Evolutionary conservation across 2,888 invertebrate species (phyloP), one percentile per base, ranked within the genome.

Genomic region (Chrysolina oricalcia): DNA sequence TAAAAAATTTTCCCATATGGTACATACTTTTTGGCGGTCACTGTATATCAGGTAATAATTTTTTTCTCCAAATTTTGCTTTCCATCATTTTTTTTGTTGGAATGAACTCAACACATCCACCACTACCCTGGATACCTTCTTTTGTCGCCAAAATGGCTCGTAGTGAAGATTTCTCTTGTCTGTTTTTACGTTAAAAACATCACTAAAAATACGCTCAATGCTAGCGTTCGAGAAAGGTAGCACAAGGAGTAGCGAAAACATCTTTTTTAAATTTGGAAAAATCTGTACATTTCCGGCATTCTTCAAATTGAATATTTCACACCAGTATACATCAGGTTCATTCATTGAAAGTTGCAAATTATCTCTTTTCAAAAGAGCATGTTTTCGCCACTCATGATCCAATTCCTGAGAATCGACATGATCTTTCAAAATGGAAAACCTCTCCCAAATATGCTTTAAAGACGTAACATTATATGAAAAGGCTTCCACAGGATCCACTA

Each of bases 81-180:
- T 70, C 17, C 4, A 74, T 15, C 71, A 74, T 74, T 48, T 67
- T 63, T 59, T 71, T 62, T 48, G 63, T 41, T 21, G 71, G 72
- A 56, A 62, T 6, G 41, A 74, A 74, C 21, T 65, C 66, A 27
- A 74, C 23, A 21, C 59, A 72, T 5, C 72, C 72, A 1, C 66
- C 76, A 62, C 41, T 41, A 15, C n/a, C 17, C n/a, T 70, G 35
- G 40, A 76, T 46, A 17, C 73, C 72, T 35, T 69, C 66, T 50
- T 70, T 76, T 10, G 76, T 70, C 4, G 66, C 67, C 23, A 73
- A 53, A 21, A 75, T 15, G n/a, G 70, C 59, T 43, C 27, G 48
- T 23, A 73, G 6, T 11, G 70, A 62, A 4, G 21, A 78, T 83
- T 82, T 75, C 82, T 76, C 48, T 82, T 73, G 27, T 77, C 75